phyloP scores from a whole-genome alignment of 2,888 invertebrate genomes.

The Aelia acuminata region DNA sequence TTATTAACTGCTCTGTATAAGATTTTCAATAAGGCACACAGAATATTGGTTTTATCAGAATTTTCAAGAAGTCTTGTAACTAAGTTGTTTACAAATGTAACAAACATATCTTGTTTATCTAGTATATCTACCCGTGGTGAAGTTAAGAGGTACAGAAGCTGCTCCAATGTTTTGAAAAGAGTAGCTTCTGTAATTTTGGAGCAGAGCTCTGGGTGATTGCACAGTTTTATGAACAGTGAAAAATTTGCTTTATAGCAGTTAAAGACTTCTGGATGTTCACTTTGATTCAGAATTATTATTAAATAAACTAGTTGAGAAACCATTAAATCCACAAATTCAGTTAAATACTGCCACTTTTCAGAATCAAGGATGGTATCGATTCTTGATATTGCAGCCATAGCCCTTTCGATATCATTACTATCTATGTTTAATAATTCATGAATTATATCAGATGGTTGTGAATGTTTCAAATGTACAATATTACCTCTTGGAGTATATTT shows the following conservation, averaged over 20 bases:
- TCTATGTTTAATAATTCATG: constrained; percentile 76
- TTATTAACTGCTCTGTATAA: not conserved
- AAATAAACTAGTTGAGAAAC: not conserved
- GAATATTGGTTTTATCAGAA: not conserved
- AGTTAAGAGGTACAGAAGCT: not conserved
- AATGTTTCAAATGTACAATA: constrained; percentile 61
- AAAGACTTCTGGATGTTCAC: not conserved
- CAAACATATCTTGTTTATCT: not conserved
- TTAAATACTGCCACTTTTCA: constrained; percentile 59
- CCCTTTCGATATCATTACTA: constrained; percentile 75
- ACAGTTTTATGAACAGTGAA: not conserved
- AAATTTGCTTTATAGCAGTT: not conserved
- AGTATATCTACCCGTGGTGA: not conserved
- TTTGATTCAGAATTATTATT: not conserved
- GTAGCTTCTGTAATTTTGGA: not conserved
- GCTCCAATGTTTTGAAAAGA: not conserved
- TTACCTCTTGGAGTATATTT: constrained; percentile 60
- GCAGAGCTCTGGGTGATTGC: not conserved
- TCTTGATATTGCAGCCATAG: constrained; percentile 78
- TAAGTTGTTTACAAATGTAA: not conserved
- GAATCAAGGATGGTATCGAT: constrained; percentile 76
- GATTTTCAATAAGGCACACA: constrained; percentile 27
- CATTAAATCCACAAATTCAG: not conserved
- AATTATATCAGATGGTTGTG: constrained; percentile 69
- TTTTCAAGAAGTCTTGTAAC: not conserved